These are phyloP conservation scores for Helicoverpa assulta DNA, from an alignment of 2,888 invertebrate genomes.

Conservation along the genomic window DNA sequence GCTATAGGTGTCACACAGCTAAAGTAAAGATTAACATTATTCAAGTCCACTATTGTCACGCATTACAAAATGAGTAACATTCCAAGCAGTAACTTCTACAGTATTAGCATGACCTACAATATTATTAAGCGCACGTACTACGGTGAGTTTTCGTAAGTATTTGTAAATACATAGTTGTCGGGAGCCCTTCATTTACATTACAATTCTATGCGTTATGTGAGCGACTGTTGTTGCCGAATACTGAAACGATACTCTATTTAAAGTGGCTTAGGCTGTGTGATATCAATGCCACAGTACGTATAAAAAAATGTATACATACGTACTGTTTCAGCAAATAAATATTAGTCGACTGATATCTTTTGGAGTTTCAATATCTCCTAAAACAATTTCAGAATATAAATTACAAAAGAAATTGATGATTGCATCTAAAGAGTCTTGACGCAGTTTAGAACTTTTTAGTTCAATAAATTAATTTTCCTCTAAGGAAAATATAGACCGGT, in stretches of 20 bases:
- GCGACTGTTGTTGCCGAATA: conserved; percentile 17
- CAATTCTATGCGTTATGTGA: conserved; percentile 12
- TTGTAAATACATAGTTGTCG: conserved; percentile 36
- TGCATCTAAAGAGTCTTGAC: no score
- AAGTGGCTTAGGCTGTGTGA: not conserved
- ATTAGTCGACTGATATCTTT: no score
- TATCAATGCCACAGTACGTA: not conserved
- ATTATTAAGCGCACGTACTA: conserved; percentile 47
- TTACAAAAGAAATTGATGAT: no score
- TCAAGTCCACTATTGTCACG: conserved; percentile 20
- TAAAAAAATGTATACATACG: no score
- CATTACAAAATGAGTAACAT: conserved; percentile 28
- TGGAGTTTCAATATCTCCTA: no score
- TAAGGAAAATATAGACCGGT: no score
- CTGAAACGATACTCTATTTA: not conserved
- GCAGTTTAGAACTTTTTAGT: no score
- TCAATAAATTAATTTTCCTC: no score
- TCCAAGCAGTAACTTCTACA: conserved; percentile 21
- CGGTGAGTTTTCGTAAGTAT: conserved; percentile 49
- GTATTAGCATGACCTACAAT: conserved; percentile 34
- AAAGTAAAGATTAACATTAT: not conserved
- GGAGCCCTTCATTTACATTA: conserved; percentile 34
- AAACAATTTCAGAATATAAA: no score
- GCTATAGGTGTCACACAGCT: no score
- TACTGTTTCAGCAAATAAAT: no score